Evolutionary conservation across 2,113 vertebrate species (phyloP), one percentile per base, ranked within the genome.

Genomic region (Phylloscopus trochiloides): DNA sequence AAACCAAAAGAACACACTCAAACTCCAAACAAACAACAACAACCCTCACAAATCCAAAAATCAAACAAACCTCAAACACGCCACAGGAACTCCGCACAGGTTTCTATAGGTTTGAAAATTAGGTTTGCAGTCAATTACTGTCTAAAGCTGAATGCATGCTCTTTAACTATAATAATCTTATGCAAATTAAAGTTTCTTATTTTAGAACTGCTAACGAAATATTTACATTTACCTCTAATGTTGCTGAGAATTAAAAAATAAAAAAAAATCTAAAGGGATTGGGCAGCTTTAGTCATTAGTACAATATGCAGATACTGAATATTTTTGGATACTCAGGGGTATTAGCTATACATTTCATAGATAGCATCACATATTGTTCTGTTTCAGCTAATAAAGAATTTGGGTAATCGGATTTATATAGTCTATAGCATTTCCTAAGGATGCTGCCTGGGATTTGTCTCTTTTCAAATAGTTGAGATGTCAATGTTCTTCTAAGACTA

Each of bases 381-480:
- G 66, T 54, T 83, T 92, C 59, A 93, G 68, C 75, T 57, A 65
- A 47, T 34, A 90, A 88, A 76, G 72, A 85, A 90, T 82, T 85
- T 70, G 52, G 20, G 52, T 86, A 95, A 93, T 92, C 45, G n/a
- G 82, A 94, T 95, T 96, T 94, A 85, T 89, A 75, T 5, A 72
- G 68, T 52, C 63, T 51, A 67, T 43, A 90, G 45, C 59, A 82
- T 89, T 96, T 97, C 84, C 47, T 67, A 89, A 65, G 62, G 79
- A 90, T 1, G 4, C n/a, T 96, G 92, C 42, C 68, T 77, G 40
- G 68, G 90, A 96, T 95, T 93, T 96, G 54, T 9, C 54, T 83
- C 78, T 90, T 76, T 88, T 92, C 84, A 92, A 88, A 83, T 21
- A 95, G 78, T 38, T 62, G 55, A 80, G 58, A 84, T 76, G 48